Base-by-base conservation (phyloP, 64 coral and sea anemone genomes). In the Stichodactyla helianthus region DNA sequence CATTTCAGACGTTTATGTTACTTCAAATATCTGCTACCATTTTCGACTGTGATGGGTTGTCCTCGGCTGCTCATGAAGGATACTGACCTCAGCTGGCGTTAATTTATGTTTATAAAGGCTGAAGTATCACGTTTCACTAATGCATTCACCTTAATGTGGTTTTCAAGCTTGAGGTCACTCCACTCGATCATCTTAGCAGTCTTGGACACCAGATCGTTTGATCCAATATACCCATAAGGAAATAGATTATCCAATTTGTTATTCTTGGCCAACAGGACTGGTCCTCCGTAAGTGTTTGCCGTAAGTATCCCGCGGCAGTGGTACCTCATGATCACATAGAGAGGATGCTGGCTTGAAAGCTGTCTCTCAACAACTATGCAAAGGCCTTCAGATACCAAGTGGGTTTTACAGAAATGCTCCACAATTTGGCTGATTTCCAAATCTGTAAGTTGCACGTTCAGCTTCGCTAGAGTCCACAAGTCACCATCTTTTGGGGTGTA, bases 371-470 rank as follows among this genome's bases (percentile, higher is more conserved):
- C 56, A 12, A 58, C 55, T 5, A 93, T 27, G 51, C 92, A 93
- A 13, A 93, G 86, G 31, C 87, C 78, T 52, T 93, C 92, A 62
- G 87, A 71, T 5, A 93, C 60, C 52, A 59, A 86, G 55, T 93
- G 92, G n/a, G 77, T 77, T 61, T 93, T 81, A 4, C 70, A 50
- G 15, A 93, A 83, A 65, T 93, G 92, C 58, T 93, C 92, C 59
- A 93, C 92, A 10, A 90, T 71, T 67, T 93, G 92, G 44, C 63
- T 31, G 54, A 86, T 82, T 10, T 84, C 92, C 23, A 82, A 25
- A 51, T 93, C 92, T 15, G 92, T 93, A 15, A 93, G 35, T 44
- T 93, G 92, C 0, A 93, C 82, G 61, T 93, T 93, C 0, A 93
- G 77, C 64, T 93, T 93, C 16, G 92, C 88, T 5, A 93, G 12